Conservation (phyloP, 2,888 invertebrate species). For the Nowickia ferox region DNA sequence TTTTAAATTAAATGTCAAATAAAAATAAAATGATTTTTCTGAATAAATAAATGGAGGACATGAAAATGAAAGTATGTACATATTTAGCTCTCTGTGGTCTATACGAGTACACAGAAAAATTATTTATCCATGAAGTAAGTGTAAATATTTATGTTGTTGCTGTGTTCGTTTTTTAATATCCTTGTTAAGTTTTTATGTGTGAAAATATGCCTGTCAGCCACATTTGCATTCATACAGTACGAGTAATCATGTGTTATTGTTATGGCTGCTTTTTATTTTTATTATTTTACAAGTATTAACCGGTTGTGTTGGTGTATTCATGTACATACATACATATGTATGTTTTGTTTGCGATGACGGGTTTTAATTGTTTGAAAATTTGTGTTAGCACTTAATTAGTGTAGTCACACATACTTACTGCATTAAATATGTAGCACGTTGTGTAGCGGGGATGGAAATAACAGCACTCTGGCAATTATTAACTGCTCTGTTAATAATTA, state of each 20-base stretch:
- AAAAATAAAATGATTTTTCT: not conserved
- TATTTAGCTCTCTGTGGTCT: not conserved
- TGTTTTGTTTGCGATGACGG: constrained; percentile 34
- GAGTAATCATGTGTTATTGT: constrained; percentile 54
- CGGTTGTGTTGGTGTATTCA: constrained; percentile 11
- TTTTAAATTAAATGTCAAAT: constrained; percentile 42
- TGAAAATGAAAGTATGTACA: constrained; percentile 39
- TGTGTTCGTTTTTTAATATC: constrained; percentile 52
- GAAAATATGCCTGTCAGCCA: constrained; percentile 61
- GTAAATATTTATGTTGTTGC: constrained; percentile 27
- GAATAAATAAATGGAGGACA: constrained; percentile 7
- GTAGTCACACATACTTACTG: constrained; percentile 14
- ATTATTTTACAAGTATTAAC: constrained; percentile 47
- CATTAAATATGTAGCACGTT: not conserved
- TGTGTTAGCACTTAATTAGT: constrained; percentile 74
- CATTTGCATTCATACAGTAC: constrained; percentile 24
- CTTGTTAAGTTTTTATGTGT: constrained; percentile 63
- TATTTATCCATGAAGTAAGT: not conserved
- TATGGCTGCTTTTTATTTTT: constrained; percentile 5
- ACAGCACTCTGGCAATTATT: not conserved
- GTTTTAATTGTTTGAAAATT: constrained; percentile 65
- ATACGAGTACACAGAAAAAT: not conserved
- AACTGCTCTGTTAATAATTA: too few species aligned
- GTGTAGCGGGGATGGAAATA: not conserved
- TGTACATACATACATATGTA: too few species aligned